Evolutionary conservation across 2,113 vertebrate species (phyloP).

Genomic region (Eulemur rufifrons): DNA sequence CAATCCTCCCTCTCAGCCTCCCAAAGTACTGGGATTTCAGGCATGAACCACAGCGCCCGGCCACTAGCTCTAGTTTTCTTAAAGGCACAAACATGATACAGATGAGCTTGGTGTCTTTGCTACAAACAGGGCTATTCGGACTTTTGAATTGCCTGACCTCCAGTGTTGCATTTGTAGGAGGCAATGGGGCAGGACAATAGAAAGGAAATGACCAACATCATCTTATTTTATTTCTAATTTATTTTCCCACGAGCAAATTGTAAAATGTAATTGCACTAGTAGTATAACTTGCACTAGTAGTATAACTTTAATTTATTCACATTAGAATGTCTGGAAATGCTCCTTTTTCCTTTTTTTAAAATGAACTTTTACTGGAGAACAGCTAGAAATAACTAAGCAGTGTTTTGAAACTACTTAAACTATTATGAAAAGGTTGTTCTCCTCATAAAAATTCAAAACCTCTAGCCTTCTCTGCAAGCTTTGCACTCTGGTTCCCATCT

Average conservation of each 20-base stretch:
- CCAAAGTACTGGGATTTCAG: too few relatives aligned
- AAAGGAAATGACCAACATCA: slow-evolving; percentile 25
- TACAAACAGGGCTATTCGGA: not conserved
- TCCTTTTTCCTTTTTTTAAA: not conserved
- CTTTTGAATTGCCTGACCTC: not conserved
- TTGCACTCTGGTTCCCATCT: not conserved
- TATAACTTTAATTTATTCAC: slow-evolving; percentile 33
- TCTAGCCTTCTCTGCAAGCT: not conserved
- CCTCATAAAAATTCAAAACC: not conserved
- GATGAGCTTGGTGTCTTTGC: not conserved
- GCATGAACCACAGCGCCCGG: too few relatives aligned
- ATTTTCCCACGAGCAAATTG: slow-evolving; percentile 30
- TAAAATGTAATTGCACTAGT: slow-evolving; percentile 37
- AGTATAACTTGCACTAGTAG: not conserved
- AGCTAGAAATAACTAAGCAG: not conserved
- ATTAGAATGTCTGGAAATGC: not conserved
- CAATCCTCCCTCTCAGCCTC: too few relatives aligned
- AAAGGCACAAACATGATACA: not conserved
- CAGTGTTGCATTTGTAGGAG: not conserved
- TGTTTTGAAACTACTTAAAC: not conserved
- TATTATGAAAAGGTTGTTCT: not conserved
- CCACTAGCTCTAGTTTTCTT: not conserved
- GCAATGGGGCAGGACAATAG: not conserved
- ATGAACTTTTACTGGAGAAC: not conserved
- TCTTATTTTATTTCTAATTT: slow-evolving; percentile 34